Evolutionary conservation across 2,888 invertebrate genomes (phyloP), one percentile per base, ranked within the genome.

Genomic region (Liposcelis brunnea): DNA sequence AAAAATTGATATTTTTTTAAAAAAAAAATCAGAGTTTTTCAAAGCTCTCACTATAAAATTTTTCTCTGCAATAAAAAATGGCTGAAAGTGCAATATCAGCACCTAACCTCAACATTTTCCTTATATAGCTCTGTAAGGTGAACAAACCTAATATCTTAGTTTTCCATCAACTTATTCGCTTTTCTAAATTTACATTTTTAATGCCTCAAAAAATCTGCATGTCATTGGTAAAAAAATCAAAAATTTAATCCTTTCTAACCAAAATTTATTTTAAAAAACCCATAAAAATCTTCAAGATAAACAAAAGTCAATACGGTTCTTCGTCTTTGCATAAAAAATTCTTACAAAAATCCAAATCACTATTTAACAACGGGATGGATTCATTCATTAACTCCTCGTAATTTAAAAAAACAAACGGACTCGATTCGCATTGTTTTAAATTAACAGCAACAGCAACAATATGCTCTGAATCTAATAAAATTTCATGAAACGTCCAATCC

Each of bases 401-500:
- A 31, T 60, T 62, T 18, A 86, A 54, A 51, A 68, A 61, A 47
- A 63, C 60, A 60, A 26, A 26, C 12, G 34, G 11, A n/a, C 8
- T 16, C 35, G 8, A 14, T 8, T 21, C 12, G n/a, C 18, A 21
- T 4, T 10, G 11, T n/a, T 40, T 8, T n/a, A 12, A 21, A 42
- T 33, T 32, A 32, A 50, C 31, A 12, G 86, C 82, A 19, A 90
- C 81, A 15, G 84, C 77, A 15, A 83, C 80, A 58, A 81, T 78
- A 63, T 93, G 86, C 45, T 73, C 66, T 0, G 74, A 67, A 61
- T 85, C 77, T 37, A 54, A 32, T 19, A 55, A 44, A 33, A 76
- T 78, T 64, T 94, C 94, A 58, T 91, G 81, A 66, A 94, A 93
- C 34, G 66, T 54, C 85, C 86, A 94, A 47, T 73, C 64, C 10